Evolutionary conservation across 2,797 vertebrate genomes (phyloP).

Genomic region (Muraenolepis orangiensis): DNA sequence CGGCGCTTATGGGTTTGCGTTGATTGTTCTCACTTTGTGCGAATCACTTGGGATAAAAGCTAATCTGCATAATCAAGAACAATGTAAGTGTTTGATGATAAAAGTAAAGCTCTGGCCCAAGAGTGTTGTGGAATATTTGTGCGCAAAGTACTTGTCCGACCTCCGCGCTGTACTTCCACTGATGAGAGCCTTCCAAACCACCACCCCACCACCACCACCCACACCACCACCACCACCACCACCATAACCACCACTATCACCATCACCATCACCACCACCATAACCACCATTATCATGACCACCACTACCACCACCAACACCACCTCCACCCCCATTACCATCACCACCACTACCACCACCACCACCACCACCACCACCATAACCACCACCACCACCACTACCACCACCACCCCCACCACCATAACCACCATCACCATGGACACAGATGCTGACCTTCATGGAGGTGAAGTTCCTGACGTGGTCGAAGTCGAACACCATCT

Average conservation of each 20-base stretch:
- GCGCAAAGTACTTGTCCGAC: neutral
- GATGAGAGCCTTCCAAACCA: neutral
- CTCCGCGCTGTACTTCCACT: neutral
- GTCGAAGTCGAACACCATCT: conserved; percentile 94
- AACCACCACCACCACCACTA: no score
- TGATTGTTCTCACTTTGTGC: neutral
- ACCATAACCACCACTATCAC: no score
- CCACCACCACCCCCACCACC: no score
- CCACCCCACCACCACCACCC: no score
- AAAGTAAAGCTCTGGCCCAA: neutral
- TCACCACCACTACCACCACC: no score
- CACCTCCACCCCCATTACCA: neutral
- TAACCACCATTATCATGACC: no score
- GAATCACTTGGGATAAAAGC: neutral
- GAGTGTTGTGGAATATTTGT: neutral
- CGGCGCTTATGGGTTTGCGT: neutral
- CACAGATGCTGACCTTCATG: conserved; percentile 83
- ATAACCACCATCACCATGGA: no score
- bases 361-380: no score
- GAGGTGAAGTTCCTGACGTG: conserved; percentile 90
- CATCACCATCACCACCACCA: no score
- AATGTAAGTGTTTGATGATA: neutral
- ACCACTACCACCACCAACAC: no score
- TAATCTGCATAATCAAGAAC: neutral
- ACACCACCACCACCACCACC: no score